Conservation (phyloP, 2,113 vertebrate genomes). For the Vidua macroura region DNA sequence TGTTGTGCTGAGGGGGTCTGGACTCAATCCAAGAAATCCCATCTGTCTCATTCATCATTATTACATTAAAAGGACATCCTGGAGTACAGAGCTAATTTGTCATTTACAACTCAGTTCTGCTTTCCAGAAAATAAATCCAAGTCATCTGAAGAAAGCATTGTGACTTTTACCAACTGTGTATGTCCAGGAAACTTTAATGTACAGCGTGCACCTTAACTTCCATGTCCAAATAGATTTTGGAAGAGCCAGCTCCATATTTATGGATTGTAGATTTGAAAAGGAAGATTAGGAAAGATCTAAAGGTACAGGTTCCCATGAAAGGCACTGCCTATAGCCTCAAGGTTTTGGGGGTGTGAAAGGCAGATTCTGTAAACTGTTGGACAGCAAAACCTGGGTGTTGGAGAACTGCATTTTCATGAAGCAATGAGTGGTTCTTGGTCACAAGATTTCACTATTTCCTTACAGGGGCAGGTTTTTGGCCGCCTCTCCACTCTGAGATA, state of each 20-base stretch:
- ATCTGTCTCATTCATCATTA: slow-evolving; percentile 36
- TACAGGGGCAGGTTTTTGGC: not conserved
- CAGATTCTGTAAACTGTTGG: not conserved
- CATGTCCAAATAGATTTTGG: not conserved
- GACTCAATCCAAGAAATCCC: not conserved
- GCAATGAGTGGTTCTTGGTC: not conserved
- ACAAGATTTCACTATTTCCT: not conserved
- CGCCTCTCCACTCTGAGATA: not conserved
- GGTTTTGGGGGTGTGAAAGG: not conserved
- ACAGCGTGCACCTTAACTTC: not conserved
- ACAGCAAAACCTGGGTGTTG: not conserved
- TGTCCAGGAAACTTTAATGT: not conserved
- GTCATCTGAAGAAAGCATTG: not conserved
- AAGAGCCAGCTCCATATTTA: not conserved
- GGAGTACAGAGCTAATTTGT: slow-evolving; percentile 9
- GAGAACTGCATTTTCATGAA: not conserved
- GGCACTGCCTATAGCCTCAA: not conserved
- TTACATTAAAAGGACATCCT: slow-evolving; percentile 14
- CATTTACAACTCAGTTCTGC: slow-evolving; percentile 2
- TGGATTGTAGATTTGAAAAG: not conserved
- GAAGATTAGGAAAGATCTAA: not conserved
- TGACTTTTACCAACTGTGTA: not conserved
- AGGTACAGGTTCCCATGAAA: not conserved
- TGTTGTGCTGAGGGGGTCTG: not conserved
- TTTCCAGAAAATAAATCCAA: slow-evolving; percentile 5